Evolutionary conservation across 92 coral and sea anemone species (phyloP).

Genomic region (Zoanthus gigantus): DNA sequence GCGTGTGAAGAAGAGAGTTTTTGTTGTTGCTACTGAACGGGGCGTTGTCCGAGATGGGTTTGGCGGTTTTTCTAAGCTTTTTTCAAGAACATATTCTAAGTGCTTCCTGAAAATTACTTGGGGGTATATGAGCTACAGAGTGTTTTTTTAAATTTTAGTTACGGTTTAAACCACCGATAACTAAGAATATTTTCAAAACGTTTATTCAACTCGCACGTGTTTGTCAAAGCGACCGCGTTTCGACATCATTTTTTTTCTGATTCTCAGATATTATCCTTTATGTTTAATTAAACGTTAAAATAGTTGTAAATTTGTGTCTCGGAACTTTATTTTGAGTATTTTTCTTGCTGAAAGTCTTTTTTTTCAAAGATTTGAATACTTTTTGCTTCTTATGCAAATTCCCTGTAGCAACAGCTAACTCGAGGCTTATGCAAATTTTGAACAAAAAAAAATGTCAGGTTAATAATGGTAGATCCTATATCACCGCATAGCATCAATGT

Average conservation of each 20-base stretch:
- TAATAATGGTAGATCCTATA: neutral
- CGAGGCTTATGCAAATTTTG: neutral
- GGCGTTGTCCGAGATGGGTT: conserved; percentile 50
- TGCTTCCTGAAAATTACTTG: neutral
- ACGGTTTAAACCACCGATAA: neutral
- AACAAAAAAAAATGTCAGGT: neutral
- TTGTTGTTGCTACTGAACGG: neutral
- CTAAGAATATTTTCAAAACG: neutral
- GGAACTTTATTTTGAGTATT: neutral
- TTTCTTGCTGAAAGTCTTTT: neutral
- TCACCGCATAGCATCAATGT: neutral
- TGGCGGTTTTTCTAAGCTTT: neutral
- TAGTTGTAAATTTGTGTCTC: neutral
- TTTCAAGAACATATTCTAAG: conserved; percentile 1
- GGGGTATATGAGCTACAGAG: neutral
- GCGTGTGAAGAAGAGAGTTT: conserved; percentile 13
- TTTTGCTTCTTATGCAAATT: neutral
- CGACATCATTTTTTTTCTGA: neutral
- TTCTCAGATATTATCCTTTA: neutral
- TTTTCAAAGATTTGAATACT: neutral
- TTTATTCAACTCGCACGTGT: neutral
- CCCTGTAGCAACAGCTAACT: neutral
- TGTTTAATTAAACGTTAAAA: neutral
- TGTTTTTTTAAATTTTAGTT: neutral
- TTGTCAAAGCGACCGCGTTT: neutral